Conservation (phyloP, 1,140 invertebrate genomes). For the Brachionus rubens region DNA sequence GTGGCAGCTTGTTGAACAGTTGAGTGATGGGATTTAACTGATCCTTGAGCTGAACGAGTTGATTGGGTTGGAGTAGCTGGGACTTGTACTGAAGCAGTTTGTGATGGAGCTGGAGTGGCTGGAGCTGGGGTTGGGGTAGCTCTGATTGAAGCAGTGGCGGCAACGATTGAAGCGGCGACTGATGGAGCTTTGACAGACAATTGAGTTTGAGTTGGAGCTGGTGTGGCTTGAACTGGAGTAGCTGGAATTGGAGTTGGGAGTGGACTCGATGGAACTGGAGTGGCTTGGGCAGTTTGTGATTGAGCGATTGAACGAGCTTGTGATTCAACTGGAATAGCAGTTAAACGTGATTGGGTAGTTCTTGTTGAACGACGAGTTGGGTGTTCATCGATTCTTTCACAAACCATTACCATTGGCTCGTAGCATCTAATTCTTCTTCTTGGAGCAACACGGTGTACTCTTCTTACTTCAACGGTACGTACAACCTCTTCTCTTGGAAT, state of each 20-base stretch:
- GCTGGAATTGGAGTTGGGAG: not conserved
- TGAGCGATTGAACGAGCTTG: not conserved
- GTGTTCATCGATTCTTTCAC: constrained; percentile 17
- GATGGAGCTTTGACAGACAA: no score
- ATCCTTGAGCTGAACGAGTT: not conserved
- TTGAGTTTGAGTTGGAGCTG: no score
- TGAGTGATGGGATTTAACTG: not conserved
- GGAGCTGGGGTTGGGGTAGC: not conserved
- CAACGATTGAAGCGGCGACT: no score
- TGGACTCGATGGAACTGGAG: not conserved
- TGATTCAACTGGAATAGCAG: not conserved
- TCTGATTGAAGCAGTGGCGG: not conserved
- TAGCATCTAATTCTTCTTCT: constrained; percentile 5
- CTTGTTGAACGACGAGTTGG: no score
- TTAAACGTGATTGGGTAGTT: not conserved
- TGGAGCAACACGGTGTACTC: not conserved
- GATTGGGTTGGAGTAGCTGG: not conserved
- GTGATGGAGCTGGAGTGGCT: constrained; percentile 1
- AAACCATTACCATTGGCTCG: constrained; percentile 29
- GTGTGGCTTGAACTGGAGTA: no score
- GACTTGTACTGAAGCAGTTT: not conserved
- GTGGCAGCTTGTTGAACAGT: constrained; percentile 12
- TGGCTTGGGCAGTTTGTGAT: not conserved
- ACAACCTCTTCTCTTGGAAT: constrained; percentile 32
- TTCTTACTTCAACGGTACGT: not conserved